Base-by-base conservation (phyloP, 2,113 vertebrate genomes). In the Tupaia chinensis region DNA sequence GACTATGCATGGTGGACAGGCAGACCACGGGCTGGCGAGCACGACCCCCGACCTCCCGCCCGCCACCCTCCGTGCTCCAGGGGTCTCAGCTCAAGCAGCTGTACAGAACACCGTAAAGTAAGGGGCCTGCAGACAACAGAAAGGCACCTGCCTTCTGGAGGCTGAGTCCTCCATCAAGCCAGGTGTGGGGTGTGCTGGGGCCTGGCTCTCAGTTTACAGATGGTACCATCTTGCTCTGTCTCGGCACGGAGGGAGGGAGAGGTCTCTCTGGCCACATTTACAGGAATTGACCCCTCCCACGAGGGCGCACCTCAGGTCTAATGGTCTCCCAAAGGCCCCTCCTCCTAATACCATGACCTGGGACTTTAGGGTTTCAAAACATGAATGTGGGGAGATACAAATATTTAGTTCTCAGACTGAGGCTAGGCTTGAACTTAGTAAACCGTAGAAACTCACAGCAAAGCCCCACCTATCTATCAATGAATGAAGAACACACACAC, bases 371-470 rank as follows among this genome's bases (percentile, higher is more conserved):
- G 25, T 25, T 77, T 77, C 14, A 25, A 25, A 22, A 54, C 54
- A 54, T 15, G 7, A 27, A 27, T 54, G 25, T 9, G 72, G 5
- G 32, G 69, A 54, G 83, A 20, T 54, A 72, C 53, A 76, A 14
- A 54, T 23, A 27, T 29, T 29, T 32, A 5, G 10, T 44, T 23
- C 9, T 20, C 4, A 13, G 23, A 27, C 5, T 2, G 25, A 56
- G 20, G n/a, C n/a, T 19, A 27, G 69, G 54, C 14, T 27, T 11
- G 54, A 14, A 14, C 9, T 25, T 20, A 0, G 9, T 15, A 34
- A 16, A 13, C n/a, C 1, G 0, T 13, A 25, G 7, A 0, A 1
- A 53, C 63, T 44, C 4, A 34, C 16, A 15, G 20, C 32, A 20
- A 53, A 27, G 23, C 13, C 70, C 58, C 16, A 9, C 9, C 3